phyloP scores from a whole-genome alignment of 2,888 invertebrate genomes.

The Chromoteleia sp. region DNA sequence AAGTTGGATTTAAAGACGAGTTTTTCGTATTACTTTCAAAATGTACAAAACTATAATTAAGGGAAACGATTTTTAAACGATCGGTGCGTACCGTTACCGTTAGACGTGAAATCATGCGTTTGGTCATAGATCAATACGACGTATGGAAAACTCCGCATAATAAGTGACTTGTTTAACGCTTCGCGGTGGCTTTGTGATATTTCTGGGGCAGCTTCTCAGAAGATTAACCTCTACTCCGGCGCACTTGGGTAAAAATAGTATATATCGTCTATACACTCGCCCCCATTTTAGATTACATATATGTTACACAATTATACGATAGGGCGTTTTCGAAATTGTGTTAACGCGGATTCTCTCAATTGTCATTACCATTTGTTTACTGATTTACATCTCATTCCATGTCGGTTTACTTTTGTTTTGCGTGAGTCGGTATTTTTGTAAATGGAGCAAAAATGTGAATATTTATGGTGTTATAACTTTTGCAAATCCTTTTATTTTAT shows the following conservation, averaged over 20 bases:
- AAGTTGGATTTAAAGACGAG: too few relatives aligned
- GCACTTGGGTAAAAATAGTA: slow-evolving; percentile 81
- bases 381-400: slow-evolving; percentile 48
- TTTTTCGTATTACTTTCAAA: neutral
- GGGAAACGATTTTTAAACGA: slow-evolving; percentile 7
- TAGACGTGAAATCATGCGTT: slow-evolving; percentile 28
- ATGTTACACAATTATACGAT: slow-evolving; percentile 83
- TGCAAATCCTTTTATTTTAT: neutral
- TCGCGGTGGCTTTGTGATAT: slow-evolving; percentile 78
- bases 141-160: slow-evolving; percentile 68
- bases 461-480: slow-evolving; percentile 13
- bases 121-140: slow-evolving; percentile 55
- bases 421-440: slow-evolving; percentile 44
- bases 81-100: neutral
- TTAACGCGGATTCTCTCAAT: slow-evolving; percentile 52
- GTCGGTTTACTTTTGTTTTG: slow-evolving; percentile 24
- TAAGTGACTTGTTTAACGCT: slow-evolving; percentile 73
- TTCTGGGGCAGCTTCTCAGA: slow-evolving; percentile 80
- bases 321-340: slow-evolving; percentile 62
- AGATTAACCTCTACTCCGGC: slow-evolving; percentile 82
- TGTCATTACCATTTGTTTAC: slow-evolving; percentile 60
- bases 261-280: slow-evolving; percentile 70
- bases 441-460: slow-evolving; percentile 37
- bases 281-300: slow-evolving; percentile 69
- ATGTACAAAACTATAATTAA: neutral